These are phyloP conservation scores for Limnothrissa miodon DNA, from an alignment of 2,113 vertebrate species.

Conservation along the genomic window DNA sequence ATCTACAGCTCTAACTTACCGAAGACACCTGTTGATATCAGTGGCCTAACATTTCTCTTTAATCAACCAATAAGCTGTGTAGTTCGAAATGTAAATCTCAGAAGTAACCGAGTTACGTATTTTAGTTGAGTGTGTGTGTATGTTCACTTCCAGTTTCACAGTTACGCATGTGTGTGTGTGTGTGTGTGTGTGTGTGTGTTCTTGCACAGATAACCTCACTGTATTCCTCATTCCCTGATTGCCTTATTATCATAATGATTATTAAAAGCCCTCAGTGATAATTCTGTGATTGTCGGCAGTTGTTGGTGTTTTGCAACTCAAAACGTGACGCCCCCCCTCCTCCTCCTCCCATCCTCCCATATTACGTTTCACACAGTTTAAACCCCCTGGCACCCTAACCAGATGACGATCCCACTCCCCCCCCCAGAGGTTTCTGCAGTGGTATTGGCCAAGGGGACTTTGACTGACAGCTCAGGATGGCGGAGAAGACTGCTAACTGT, in stretches of 20 bases:
- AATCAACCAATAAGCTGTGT: not conserved
- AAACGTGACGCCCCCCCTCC: constrained; percentile 65
- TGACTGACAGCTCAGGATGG: constrained; percentile 69
- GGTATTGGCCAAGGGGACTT: constrained; percentile 65
- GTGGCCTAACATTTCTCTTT: not conserved
- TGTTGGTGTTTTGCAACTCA: constrained; percentile 59
- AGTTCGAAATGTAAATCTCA: not conserved
- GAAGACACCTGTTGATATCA: not conserved
- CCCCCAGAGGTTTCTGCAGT: constrained; percentile 64
- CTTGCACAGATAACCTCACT: not conserved
- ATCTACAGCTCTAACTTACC: not conserved
- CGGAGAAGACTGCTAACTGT: constrained; percentile 57
- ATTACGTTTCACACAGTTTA: constrained; percentile 74
- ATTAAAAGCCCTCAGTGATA: constrained; percentile 42
- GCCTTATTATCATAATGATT: constrained; percentile 30
- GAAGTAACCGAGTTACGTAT: not conserved
- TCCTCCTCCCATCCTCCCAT: constrained; percentile 60
- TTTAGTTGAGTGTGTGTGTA: not conserved
- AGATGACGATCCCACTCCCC: constrained; percentile 39
- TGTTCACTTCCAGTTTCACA: not conserved
- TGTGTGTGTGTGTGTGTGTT: constrained; percentile 10
- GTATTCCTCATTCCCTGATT: constrained; percentile 25
- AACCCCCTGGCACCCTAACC: constrained; percentile 66
- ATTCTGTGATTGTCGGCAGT: constrained; percentile 35
- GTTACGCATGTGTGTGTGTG: constrained; percentile 15